Evolutionary conservation across 2,888 invertebrate species (phyloP), one percentile per base, ranked within the genome.

Genomic region (Volucella inanis): DNA sequence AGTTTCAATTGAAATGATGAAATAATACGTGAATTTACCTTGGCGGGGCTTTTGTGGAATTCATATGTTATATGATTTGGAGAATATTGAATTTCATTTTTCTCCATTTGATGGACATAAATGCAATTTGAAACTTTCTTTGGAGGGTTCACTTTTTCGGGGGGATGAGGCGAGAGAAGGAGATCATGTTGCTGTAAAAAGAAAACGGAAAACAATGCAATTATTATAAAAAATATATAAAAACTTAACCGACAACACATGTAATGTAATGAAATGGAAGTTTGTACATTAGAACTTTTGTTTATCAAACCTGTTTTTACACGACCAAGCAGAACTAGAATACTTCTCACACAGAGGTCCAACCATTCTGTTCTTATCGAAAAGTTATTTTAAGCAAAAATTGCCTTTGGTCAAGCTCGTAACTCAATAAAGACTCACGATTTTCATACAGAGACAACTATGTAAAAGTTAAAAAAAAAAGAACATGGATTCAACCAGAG

Each of bases 131-230:
- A 91, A 59, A 92, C 87, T 88, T 90, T 90, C 87, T 90, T 90
- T 67, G 92, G 91, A 85, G 88, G 88, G 64, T 88, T 88, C 49
- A 89, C 93, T 70, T 89, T 90, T 84, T 94, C 94, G 78, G 94
- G 93, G 0, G 97, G 97, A 87, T 97, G 92, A 0, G 97, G 97
- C 78, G 97, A 96, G 70, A 97, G 87, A 2, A 94, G 91, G 47
- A 95, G 93, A 77, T 91, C 91, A 15, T 88, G 80, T 80, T 90
- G 89, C 90, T 92, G 71, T 2, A 88, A 90, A 88, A 87, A 57
- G 11, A 57, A 68, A 55, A 75, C 18, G 67, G 22, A 76, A n/a
- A 22, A 52, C n/a, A 61, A 3, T 45, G 11, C 9, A 31, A 22
- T 12, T n/a, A 47, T 3, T 50, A n/a, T n/a, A n/a, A 22, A 22